Percentiles rank a stretch among this genome's conserved stretches.
These are phyloP conservation scores for Clanis bilineata DNA, from an alignment of 2,888 invertebrate species.

Conservation along the genomic window DNA sequence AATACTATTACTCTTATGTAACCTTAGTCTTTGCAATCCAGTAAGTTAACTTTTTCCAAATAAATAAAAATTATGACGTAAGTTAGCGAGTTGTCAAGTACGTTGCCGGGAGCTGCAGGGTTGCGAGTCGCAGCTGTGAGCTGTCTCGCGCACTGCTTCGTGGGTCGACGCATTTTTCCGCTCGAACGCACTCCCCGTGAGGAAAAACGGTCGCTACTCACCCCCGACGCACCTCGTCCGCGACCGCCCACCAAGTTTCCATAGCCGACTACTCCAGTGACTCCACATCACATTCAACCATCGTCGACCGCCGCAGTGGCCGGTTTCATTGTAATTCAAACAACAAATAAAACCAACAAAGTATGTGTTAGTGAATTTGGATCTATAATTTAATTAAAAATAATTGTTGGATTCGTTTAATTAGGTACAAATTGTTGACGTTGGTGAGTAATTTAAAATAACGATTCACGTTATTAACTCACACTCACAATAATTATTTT, in stretches of 20 bases:
- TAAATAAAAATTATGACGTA: constrained; percentile 40
- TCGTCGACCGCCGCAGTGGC: background rate
- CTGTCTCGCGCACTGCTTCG: constrained; percentile 53
- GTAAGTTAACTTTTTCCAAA: constrained; percentile 12
- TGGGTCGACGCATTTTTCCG: constrained; percentile 29
- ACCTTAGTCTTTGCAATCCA: too few relatives aligned
- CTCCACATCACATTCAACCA: constrained; percentile 41
- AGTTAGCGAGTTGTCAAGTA: constrained; percentile 39
- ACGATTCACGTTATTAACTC: too few relatives aligned
- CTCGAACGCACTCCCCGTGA: constrained; percentile 26
- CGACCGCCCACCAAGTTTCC: constrained; percentile 41
- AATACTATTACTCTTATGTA: too few relatives aligned
- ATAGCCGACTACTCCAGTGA: background rate
- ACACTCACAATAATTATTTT: too few relatives aligned
- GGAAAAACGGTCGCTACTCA: constrained; percentile 38
- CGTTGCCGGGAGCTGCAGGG: constrained; percentile 32
- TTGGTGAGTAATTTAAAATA: background rate
- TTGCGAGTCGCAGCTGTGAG: constrained; percentile 46
- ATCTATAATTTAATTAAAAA: background rate
- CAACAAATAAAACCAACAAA: background rate
- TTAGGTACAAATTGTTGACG: background rate
- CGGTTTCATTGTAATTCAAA: background rate
- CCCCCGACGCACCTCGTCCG: constrained; percentile 33
- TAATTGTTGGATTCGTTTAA: background rate
- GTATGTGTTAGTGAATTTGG: background rate